These are phyloP conservation scores for Esperia sulphurella DNA, from an alignment of 2,888 invertebrate genomes.

Conservation along the genomic window DNA sequence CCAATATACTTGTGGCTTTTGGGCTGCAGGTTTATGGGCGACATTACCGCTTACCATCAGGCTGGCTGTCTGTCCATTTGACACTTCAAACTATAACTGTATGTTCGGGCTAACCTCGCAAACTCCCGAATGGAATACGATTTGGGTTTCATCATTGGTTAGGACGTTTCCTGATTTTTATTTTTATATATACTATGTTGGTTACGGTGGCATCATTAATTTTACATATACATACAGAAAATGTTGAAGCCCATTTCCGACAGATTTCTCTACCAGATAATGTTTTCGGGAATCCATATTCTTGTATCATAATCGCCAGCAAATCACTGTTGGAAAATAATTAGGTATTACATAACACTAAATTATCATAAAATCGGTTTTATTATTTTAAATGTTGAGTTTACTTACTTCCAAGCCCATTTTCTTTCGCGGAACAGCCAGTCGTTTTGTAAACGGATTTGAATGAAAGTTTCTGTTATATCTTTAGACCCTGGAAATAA, in stretches of 20 bases:
- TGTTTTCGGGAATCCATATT: conserved; percentile 61
- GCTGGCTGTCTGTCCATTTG: no score
- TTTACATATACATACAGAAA: conserved; percentile 44
- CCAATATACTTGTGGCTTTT: no score
- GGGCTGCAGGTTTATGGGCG: no score
- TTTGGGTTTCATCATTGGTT: no score
- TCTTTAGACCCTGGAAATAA: conserved; percentile 61
- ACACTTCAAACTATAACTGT: no score
- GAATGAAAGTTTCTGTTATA: conserved; percentile 69
- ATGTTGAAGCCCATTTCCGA: conserved; percentile 63
- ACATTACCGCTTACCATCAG: no score
- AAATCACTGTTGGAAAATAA: conserved; percentile 42
- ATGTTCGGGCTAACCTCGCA: no score
- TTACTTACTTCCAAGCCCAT: conserved; percentile 71
- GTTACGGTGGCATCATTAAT: no score
- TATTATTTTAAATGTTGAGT: no score
- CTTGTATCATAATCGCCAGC: conserved; percentile 51
- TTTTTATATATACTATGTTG: no score
- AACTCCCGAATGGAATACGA: no score
- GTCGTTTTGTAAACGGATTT: conserved; percentile 67
- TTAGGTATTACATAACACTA: conserved; percentile 1
- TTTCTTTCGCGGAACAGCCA: conserved; percentile 65
- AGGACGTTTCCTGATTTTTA: no score
- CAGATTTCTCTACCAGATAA: conserved; percentile 54
- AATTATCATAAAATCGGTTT: conserved; percentile 2